Conservation (phyloP, 1,140 invertebrate species). For the Macrobrachium nipponense region DNA sequence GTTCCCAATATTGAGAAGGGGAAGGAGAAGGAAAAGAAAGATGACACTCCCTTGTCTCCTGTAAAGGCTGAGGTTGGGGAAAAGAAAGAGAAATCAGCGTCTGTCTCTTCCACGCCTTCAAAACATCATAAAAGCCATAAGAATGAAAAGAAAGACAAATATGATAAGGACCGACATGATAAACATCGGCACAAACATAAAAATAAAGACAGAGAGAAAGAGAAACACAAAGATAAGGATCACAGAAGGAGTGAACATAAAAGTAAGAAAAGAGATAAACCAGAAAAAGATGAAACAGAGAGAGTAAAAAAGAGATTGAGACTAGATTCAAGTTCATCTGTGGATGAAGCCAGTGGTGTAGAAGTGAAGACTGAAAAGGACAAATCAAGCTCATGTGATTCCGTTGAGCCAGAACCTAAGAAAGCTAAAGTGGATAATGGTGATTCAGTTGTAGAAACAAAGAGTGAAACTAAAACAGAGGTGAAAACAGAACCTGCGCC, state of each 20-base stretch:
- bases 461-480: background rate
- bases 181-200: slow-evolving; percentile 19
- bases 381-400: background rate
- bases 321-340: slow-evolving; percentile 35
- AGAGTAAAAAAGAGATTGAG: slow-evolving; percentile 35
- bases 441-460: background rate
- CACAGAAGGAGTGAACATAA: slow-evolving; percentile 17
- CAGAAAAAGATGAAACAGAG: slow-evolving; percentile 5
- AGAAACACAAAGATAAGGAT: slow-evolving; percentile 21
- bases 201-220: slow-evolving; percentile 20
- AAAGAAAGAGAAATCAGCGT: slow-evolving; percentile 27
- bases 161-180: slow-evolving; percentile 20
- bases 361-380: slow-evolving; percentile 26
- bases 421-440: background rate
- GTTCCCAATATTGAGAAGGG: background rate
- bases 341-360: slow-evolving; percentile 26
- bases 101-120: slow-evolving; percentile 8
- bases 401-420: background rate
- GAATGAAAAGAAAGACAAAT: slow-evolving; percentile 44
- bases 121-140: slow-evolving; percentile 34
- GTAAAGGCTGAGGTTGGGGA: slow-evolving; percentile 4
- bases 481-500: background rate
- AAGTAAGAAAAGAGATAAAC: slow-evolving; percentile 2
- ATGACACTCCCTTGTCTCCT: slow-evolving; percentile 26
- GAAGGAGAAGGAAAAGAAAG: slow-evolving; percentile 40